phyloP scores from a whole-genome alignment of 1,140 invertebrate genomes.

The Lamellibrachia luymesi region DNA sequence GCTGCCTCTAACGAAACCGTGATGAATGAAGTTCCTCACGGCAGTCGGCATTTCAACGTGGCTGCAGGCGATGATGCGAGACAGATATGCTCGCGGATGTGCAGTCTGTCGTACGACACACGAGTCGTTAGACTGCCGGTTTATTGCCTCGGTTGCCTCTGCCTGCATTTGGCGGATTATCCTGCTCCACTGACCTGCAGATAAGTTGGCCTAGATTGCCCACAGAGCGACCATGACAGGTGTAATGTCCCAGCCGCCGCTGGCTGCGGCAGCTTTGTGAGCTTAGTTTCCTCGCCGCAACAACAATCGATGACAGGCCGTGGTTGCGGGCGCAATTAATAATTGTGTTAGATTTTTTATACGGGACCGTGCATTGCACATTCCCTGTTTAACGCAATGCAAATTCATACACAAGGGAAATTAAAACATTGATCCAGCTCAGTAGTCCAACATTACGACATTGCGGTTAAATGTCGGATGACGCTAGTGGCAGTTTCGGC shows the following conservation, averaged over 20 bases:
- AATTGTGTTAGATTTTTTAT: not conserved
- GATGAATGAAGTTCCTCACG: not conserved
- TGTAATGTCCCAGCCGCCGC: not conserved
- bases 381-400: not conserved
- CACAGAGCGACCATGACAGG: not conserved
- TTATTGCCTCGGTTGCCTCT: not conserved
- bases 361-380: not conserved
- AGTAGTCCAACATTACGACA: not conserved
- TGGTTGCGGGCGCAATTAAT: not conserved
- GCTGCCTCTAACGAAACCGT: not conserved
- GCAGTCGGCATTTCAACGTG: not conserved
- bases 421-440: not conserved
- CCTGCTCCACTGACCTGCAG: not conserved
- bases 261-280: not conserved
- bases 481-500: not conserved
- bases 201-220: not conserved
- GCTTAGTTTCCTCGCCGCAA: not conserved
- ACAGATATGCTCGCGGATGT: not conserved
- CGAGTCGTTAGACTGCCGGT: not conserved
- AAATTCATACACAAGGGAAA: not conserved
- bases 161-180: not conserved
- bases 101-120: not conserved
- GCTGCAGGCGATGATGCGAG: not conserved
- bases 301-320: not conserved
- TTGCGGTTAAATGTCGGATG: not conserved